Conservation (phyloP, 2,113 vertebrate species). For the Oophaga pumilio region DNA sequence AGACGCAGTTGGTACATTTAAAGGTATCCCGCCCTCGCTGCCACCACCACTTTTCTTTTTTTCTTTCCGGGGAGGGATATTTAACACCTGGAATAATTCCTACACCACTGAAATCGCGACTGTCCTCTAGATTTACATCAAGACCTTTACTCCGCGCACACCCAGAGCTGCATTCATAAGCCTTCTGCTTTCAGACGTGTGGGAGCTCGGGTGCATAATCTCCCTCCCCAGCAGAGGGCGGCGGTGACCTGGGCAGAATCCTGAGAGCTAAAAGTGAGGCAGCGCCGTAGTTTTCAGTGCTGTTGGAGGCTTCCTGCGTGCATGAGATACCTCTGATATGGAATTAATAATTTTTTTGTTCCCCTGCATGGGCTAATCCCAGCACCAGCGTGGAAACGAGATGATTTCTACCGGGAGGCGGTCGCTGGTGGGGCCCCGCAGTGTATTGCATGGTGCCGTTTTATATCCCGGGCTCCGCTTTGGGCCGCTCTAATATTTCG, state of each 20-base stretch:
- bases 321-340: constrained; percentile 9
- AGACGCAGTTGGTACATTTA: constrained; percentile 87
- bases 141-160: not conserved
- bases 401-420: not conserved
- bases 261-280: not conserved
- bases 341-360: not conserved
- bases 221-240: not conserved
- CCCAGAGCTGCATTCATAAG: not conserved
- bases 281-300: not conserved
- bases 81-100: constrained; percentile 21
- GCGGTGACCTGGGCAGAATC: not conserved
- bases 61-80: not conserved
- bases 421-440: not conserved
- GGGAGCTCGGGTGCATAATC: too few relatives aligned
- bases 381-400: not conserved
- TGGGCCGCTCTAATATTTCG: not conserved
- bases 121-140: not conserved
- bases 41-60: constrained; percentile 3
- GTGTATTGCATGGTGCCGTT: not conserved
- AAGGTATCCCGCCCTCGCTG: constrained; percentile 79
- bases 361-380: constrained; percentile 19
- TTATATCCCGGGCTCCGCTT: not conserved
- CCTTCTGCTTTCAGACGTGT: too few relatives aligned
- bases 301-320: constrained; percentile 27
- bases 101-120: constrained; percentile 16